Percentiles rank a stretch among this genome's conserved stretches.
These are phyloP conservation scores for Eulithis testata DNA, from an alignment of 2,888 invertebrate species.

Conservation along the genomic window DNA sequence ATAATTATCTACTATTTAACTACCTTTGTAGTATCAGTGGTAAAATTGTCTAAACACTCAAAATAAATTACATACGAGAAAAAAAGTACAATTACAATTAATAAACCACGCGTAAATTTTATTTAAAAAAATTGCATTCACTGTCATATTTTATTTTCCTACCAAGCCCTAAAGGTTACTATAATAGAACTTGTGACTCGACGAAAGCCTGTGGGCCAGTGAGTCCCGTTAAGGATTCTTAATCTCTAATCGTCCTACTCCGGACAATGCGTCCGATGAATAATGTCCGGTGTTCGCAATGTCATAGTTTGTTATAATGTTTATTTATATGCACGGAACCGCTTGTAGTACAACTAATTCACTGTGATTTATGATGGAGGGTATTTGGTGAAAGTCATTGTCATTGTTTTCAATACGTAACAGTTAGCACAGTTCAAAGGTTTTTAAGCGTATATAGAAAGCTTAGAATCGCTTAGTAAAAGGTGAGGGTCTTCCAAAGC, in stretches of 20 bases:
- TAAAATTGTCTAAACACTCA: no score
- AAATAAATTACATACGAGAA: no score
- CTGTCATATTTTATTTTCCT: no score
- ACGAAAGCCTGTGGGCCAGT: slow-evolving; percentile 45
- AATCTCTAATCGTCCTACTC: slow-evolving; percentile 72
- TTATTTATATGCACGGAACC: slow-evolving; percentile 26
- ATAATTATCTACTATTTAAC: no score
- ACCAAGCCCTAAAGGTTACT: neutral
- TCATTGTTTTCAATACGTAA: slow-evolving; percentile 2
- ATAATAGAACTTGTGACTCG: slow-evolving; percentile 1
- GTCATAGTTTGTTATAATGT: slow-evolving; percentile 66
- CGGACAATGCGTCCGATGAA: slow-evolving; percentile 73
- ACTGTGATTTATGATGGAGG: slow-evolving; percentile 33
- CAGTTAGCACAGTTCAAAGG: neutral
- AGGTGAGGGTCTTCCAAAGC: no score
- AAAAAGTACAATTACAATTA: no score
- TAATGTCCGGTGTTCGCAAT: slow-evolving; percentile 68
- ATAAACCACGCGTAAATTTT: no score
- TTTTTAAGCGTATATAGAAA: neutral
- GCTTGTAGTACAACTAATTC: slow-evolving; percentile 31
- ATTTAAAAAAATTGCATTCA: no score
- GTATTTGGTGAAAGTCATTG: slow-evolving; percentile 19
- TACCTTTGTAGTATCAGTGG: no score
- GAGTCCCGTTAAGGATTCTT: slow-evolving; percentile 75
- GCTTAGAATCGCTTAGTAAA: no score